Base-by-base conservation (phyloP, 1,140 invertebrate species). In the Aphaenogaster floridana region DNA sequence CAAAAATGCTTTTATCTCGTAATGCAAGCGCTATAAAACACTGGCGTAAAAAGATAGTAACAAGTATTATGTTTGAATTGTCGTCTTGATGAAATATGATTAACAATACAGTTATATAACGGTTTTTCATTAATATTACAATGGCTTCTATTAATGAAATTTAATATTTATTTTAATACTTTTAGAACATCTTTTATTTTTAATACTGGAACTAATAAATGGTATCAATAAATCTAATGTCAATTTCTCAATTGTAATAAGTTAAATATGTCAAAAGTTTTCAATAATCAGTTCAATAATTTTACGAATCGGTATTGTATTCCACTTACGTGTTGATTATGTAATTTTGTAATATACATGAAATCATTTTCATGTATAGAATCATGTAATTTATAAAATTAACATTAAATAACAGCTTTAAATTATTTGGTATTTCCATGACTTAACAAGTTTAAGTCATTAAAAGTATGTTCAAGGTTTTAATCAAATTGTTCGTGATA, bases 31-130 rank as follows among this genome's bases (percentile, higher is more conserved):
- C n/a, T 28, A 79, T 79, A 68, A 50, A 69, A 54, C n/a, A 11
- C 15, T 54, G 13, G 17, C 34, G 45, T 17, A 11, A 74, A 76
- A 84, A 81, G 21, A 48, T 21, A 8, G 0, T 21, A 11, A 34
- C 54, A 9, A 74, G 7, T 45, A 42, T 61, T 42, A 63, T 13
- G 28, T 74, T 61, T 11, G 57, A 74, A 84, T 84, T 28, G 54
- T 63, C 61, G 15, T 64, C 34, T 76, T 86, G 59, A 66, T 68
- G 21, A 66, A 54, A 48, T 50, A 15, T 54, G 48, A 66, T 86
- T 64, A 66, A 54, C 36, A 13, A 13, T 66, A 57, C 74, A 74
- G 74, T 68, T 79, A 17, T 86, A 52, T 54, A 86, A 86, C 83
- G 74, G 83, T 34, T 39, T 83, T n/a, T 13, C 11, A 45, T 63